Evolutionary conservation across 53 echinoderm and acorn worm species (phyloP), one percentile per base, ranked within the genome.

Genomic region (Echinometra lucunter): DNA sequence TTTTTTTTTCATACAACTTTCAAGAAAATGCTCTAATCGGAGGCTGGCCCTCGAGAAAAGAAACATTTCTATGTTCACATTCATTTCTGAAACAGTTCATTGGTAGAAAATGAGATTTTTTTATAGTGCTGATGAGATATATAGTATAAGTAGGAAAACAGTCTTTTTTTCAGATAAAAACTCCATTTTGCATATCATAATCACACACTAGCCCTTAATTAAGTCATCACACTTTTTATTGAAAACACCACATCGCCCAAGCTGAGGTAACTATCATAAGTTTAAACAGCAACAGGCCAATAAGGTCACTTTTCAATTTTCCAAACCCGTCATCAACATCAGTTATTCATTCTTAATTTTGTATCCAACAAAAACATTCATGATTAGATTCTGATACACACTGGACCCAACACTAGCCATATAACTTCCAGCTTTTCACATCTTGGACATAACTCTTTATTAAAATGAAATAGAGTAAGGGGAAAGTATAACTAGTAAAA

Each of bases 141-240:
- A 66, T 78, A 92, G 92, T 92, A 92, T 74, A 92, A 92, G 92
- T 92, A 92, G 92, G 92, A 92, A 92, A 92, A 92, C 92, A 92
- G 75, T 92, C 80, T 91, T 70, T 91, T 56, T 91, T 92, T 92
- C 58, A 58, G 92, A 92, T 92, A 92, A 92, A 92, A 92, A 92
- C 92, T 92, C 92, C 92, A 92, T 78, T 91, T 92, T 92, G 92
- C 92, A 92, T 92, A 92, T 92, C 92, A 60, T 92, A 92, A 92
- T 92, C 92, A 92, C 92, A 92, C 92, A 92, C 92, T 58, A 78
- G 58, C 92, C 92, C 57, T 66, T 67, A 92, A 57, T 92, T 92
- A 92, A 92, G 92, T 92, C 92, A 92, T 78, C 92, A 92, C 92
- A 92, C 92, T 92, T 92, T 72, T 44, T 92, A 92, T 92, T 92